Percentiles rank a stretch among this genome's conserved stretches.
Evolutionary conservation across 2,888 invertebrate species (phyloP).

Genomic region (Caenorhabditis sp.): DNA sequence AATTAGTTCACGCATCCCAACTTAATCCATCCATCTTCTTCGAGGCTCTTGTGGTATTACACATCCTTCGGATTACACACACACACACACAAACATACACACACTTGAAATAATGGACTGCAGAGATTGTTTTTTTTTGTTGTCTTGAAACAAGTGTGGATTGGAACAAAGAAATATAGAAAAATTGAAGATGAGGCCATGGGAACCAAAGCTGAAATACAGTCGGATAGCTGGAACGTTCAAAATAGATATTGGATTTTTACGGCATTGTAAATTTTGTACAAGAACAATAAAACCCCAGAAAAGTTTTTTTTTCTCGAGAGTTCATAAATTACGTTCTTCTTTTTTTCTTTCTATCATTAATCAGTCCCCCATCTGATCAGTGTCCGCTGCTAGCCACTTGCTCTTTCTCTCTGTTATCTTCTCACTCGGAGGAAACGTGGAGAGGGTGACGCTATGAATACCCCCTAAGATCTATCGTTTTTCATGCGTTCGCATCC

Average conservation of each 20-base stretch:
- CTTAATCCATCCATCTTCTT: conserved; percentile 52
- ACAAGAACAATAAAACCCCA: too few species aligned
- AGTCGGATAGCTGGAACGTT: too few species aligned
- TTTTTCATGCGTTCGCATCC: conserved; percentile 55
- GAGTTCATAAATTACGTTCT: background rate
- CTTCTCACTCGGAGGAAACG: background rate
- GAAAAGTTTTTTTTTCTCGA: too few species aligned
- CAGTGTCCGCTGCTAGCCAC: conserved; percentile 3
- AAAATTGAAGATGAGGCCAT: background rate
- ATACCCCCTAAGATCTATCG: conserved; percentile 35
- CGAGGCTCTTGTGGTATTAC: conserved; percentile 59
- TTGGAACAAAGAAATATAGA: background rate
- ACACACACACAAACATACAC: conserved; percentile 40
- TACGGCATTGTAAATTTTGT: too few species aligned
- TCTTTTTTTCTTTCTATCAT: background rate
- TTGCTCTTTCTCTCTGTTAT: background rate
- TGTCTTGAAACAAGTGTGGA: conserved; percentile 17
- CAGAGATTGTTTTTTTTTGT: conserved; percentile 35
- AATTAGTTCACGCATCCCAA: conserved; percentile 43
- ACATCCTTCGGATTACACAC: conserved; percentile 20
- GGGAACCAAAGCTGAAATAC: background rate
- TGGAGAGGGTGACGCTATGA: background rate
- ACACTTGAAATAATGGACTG: conserved; percentile 23
- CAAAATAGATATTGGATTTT: too few species aligned
- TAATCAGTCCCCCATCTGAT: conserved; percentile 19